Conservation (phyloP, 2,797 vertebrate species). For the Labeo calbasu region DNA sequence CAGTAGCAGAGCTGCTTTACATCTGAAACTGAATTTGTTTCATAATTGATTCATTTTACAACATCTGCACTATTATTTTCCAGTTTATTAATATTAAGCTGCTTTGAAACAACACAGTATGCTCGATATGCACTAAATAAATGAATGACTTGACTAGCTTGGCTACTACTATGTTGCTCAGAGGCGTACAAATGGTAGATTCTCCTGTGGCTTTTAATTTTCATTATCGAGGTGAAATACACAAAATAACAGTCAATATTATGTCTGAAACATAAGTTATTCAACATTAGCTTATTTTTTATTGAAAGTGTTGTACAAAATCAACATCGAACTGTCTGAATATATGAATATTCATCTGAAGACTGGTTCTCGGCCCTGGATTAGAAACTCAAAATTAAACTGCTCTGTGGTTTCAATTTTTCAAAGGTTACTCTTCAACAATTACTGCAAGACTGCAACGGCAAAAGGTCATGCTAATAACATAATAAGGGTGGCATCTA, state of each 20-base stretch:
- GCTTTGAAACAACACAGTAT: not conserved
- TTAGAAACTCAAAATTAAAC: slow-evolving; percentile 2
- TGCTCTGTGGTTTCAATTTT: slow-evolving; percentile 14
- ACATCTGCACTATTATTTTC: not conserved
- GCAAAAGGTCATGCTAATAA: slow-evolving; percentile 32
- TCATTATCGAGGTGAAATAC: not conserved
- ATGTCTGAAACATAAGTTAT: not conserved
- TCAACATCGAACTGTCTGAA: not conserved
- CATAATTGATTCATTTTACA: not conserved
- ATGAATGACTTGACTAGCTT: no score
- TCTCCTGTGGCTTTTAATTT: not conserved
- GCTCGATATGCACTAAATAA: not conserved
- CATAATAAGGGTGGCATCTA: slow-evolving; percentile 24
- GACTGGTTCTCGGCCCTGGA: not conserved
- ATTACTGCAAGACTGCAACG: slow-evolving; percentile 15
- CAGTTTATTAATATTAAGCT: not conserved
- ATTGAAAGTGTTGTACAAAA: not conserved
- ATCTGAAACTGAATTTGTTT: not conserved
- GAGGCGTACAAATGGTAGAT: not conserved
- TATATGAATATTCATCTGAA: not conserved
- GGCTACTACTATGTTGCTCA: not conserved
- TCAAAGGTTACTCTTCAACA: slow-evolving; percentile 4
- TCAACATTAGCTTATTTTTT: not conserved
- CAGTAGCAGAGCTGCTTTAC: not conserved
- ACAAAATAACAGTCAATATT: not conserved